These are phyloP conservation scores for Himalopsyche anomala DNA, from an alignment of 2,888 invertebrate species.

Conservation along the genomic window DNA sequence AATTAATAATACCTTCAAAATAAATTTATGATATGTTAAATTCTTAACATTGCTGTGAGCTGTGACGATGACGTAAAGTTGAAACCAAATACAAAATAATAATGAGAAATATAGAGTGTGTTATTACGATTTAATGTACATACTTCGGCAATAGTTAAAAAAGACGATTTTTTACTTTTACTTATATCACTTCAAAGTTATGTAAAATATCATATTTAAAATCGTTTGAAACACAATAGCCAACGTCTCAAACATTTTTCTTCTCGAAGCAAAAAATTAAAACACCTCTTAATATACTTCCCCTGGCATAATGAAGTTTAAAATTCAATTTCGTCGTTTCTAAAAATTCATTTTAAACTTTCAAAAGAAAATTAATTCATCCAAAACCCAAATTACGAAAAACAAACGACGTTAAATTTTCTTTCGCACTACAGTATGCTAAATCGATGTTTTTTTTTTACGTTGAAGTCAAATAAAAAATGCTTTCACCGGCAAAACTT, in stretches of 20 bases:
- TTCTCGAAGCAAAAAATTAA: neutral
- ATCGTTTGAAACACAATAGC: too few species aligned
- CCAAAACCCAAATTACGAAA: slow-evolving; percentile 37
- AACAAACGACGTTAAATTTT: slow-evolving; percentile 42
- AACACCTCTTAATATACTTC: slow-evolving; percentile 28
- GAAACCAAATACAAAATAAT: too few species aligned
- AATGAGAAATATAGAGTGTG: too few species aligned
- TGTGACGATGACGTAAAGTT: too few species aligned
- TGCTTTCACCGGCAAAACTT: neutral
- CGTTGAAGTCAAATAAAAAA: neutral
- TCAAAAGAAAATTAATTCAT: slow-evolving; percentile 39
- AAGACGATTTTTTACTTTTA: too few species aligned
- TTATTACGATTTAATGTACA: too few species aligned
- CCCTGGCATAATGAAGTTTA: slow-evolving; percentile 20
- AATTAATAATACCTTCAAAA: too few species aligned
- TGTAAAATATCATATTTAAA: too few species aligned
- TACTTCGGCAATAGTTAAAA: too few species aligned
- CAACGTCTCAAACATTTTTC: neutral
- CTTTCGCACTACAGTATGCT: slow-evolving; percentile 26
- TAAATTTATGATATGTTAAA: too few species aligned
- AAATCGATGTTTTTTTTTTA: slow-evolving; percentile 34
- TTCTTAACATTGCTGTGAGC: too few species aligned
- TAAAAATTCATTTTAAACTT: slow-evolving; percentile 43
- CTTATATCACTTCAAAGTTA: too few species aligned
- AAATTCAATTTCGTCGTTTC: slow-evolving; percentile 35